Evolutionary conservation across 1,140 invertebrate species (phyloP).

Genomic region (Anagrus nilaparvatae): DNA sequence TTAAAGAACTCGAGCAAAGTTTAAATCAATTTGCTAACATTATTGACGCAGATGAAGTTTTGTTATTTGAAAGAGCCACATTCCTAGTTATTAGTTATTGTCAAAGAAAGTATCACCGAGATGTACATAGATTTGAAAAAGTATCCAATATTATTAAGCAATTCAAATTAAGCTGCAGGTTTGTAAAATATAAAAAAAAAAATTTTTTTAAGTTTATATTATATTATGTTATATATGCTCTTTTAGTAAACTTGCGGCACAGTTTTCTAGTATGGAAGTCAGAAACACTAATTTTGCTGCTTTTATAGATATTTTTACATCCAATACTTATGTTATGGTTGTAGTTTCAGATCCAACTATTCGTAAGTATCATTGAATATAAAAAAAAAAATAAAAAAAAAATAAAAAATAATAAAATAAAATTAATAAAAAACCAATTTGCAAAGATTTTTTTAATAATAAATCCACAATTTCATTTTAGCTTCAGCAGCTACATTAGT

Average conservation of each 20-base stretch:
- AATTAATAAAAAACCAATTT: background rate
- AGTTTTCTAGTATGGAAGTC: conserved; percentile 98
- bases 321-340: conserved; percentile 99
- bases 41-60: conserved; percentile 96
- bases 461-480: too few relatives aligned
- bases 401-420: background rate
- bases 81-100: conserved; percentile 97
- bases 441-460: conserved; percentile 6
- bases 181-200: conserved; percentile 14
- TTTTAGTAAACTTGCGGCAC: conserved; percentile 85
- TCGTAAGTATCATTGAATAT: conserved; percentile 50
- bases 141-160: conserved; percentile 99
- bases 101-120: conserved; percentile 79
- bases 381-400: conserved; percentile 5
- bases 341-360: conserved; percentile 93
- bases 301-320: conserved; percentile 97
- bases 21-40: conserved; percentile 93
- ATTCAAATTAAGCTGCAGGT: conserved; percentile 91
- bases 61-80: conserved; percentile 95
- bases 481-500: conserved; percentile 92
- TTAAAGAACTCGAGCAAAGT: conserved; percentile 88
- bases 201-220: too few relatives aligned
- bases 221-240: too few relatives aligned
- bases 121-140: conserved; percentile 97
- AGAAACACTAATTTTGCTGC: conserved; percentile 93